A percentile compares a stretch with the other conserved stretches of the same genome.
These are phyloP conservation scores for Dermolepida albohirtum DNA, from an alignment of 2,888 invertebrate genomes.

Conservation along the genomic window DNA sequence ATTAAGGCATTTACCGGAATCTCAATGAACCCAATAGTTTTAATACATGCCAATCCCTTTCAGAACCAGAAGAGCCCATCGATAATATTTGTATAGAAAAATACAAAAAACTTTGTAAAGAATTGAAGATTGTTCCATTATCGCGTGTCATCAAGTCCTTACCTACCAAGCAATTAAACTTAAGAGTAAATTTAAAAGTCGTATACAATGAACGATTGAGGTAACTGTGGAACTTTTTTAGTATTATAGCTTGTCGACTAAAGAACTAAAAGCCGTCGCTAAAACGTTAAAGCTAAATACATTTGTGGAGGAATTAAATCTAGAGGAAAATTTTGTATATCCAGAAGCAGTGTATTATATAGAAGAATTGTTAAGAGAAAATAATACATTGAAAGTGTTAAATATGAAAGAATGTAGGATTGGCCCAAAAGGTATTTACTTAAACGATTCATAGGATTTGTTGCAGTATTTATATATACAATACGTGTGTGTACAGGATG, in stretches of 20 bases:
- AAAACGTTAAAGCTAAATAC: constrained; percentile 60
- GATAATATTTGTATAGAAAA: constrained; percentile 59
- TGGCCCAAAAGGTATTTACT: constrained; percentile 56
- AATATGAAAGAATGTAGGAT: constrained; percentile 65
- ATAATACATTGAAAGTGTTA: constrained; percentile 58
- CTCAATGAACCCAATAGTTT: constrained; percentile 8
- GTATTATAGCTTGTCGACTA: constrained; percentile 61
- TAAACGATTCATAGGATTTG: not conserved
- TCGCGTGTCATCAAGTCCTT: constrained; percentile 58
- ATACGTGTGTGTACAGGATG: too few relatives aligned
- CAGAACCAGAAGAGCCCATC: constrained; percentile 52
- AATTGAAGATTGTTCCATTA: constrained; percentile 60
- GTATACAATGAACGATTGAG: not conserved
- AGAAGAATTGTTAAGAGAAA: constrained; percentile 61
- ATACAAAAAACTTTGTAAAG: constrained; percentile 61
- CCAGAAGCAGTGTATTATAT: constrained; percentile 61
- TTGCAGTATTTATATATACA: constrained; percentile 3
- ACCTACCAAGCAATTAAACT: constrained; percentile 54
- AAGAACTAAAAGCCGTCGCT: constrained; percentile 60
- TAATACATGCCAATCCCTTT: constrained; percentile 26
- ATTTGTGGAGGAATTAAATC: constrained; percentile 56
- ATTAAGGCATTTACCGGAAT: not conserved
- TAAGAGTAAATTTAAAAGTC: constrained; percentile 55
- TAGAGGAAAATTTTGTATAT: constrained; percentile 65
- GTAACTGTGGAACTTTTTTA: constrained; percentile 42